Evolutionary conservation across 2,888 invertebrate genomes (phyloP), one percentile per base, ranked within the genome.

Genomic region (Bursaphelenchus okinawaensis): DNA sequence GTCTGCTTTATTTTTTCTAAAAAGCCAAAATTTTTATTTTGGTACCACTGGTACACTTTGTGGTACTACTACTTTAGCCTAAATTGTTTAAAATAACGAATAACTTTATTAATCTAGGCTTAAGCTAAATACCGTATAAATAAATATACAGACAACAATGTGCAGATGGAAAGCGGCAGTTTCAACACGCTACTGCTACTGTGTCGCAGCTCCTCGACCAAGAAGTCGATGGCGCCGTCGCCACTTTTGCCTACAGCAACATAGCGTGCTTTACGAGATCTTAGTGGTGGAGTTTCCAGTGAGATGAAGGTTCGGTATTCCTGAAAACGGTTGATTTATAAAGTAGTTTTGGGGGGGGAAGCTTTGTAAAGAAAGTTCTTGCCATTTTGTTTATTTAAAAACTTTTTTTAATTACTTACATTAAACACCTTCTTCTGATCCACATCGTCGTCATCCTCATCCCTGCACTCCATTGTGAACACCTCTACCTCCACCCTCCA

Each of bases 201-300:
- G 6, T 68, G 68, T 28, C 52, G 40, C 3, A 69, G 55, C 24
- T 76, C 72, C 57, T 75, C 73, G 19, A 78, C 69, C 1, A 80
- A 69, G 63, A 81, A 81, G 63, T 80, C 80, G 27, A 80, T 68
- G n/a, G 75, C 72, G 0, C 75, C 74, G 65, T 80, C 80, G 12
- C 80, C 81, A 50, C 69, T 71, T 66, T 80, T 80, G 7, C 76
- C 67, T 16, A 80, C 70, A 4, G 77, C 77, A n/a, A 80, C 76
- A 52, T 73, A 72, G 0, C 80, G 73, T 7, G 72, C 69, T 51
- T 64, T 63, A 4, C 77, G 70, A 55, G 68, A 63, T 63, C 77
- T 76, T 67, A 57, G 73, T 50, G 29, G 40, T 20, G 28, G 26
- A 23, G 20, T 29, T 22, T 28, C 26, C 29, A 50, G 26, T 4